These are phyloP conservation scores for Odontamblyopus rebecca DNA, from an alignment of 2,797 vertebrate genomes.

Conservation along the genomic window DNA sequence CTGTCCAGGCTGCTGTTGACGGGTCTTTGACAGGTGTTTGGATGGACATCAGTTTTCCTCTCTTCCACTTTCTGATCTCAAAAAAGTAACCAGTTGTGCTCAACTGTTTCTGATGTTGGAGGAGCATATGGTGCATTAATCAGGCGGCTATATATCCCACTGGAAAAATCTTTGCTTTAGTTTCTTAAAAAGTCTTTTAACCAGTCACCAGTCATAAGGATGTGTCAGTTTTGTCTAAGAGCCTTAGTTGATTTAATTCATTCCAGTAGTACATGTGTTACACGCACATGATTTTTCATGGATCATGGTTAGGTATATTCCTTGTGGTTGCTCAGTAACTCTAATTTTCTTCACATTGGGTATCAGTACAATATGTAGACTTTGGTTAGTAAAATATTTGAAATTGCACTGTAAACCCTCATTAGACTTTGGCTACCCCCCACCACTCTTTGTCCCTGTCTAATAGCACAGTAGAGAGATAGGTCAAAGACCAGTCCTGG, in stretches of 20 bases:
- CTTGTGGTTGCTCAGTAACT: no score
- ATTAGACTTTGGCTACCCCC: constrained; percentile 25
- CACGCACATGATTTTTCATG: no score
- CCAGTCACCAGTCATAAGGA: no score
- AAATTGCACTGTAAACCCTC: constrained; percentile 30
- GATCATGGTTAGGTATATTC: no score
- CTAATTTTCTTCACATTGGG: no score
- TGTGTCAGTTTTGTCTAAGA: no score
- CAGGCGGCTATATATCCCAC: not conserved
- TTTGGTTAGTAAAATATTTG: constrained; percentile 12
- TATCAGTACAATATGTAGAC: not conserved
- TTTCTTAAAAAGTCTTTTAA: no score
- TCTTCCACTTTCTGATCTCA: not conserved
- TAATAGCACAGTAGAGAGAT: constrained; percentile 42
- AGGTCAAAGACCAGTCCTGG: constrained; percentile 77
- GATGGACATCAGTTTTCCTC: not conserved
- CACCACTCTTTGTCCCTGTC: constrained; percentile 28
- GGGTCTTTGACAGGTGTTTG: not conserved
- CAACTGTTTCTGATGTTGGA: not conserved
- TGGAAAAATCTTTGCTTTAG: not conserved
- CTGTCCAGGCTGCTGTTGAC: not conserved
- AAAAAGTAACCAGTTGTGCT: not conserved
- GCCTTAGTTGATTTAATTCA: no score
- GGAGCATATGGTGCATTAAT: not conserved
- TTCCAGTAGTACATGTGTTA: no score